phyloP scores from a whole-genome alignment of 2,797 vertebrate genomes.

The Ceyx erithaca region DNA sequence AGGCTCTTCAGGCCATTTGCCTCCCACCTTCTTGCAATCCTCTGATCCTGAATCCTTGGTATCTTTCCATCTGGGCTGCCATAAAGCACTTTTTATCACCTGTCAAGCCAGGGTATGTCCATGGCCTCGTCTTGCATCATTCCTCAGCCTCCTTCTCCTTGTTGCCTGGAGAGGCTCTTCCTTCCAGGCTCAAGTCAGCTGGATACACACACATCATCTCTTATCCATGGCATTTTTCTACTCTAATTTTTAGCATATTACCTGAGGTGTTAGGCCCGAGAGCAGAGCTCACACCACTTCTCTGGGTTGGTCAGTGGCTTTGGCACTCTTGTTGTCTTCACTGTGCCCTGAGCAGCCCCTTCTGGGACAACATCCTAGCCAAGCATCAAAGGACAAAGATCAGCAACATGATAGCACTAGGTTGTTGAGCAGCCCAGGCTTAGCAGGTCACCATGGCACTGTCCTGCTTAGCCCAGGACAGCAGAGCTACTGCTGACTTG shows the following conservation, averaged over 20 bases:
- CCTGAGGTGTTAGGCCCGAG: not conserved
- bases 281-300: not conserved
- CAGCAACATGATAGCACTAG: not conserved
- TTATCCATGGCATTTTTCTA: not conserved
- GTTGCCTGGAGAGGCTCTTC: not conserved
- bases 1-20: not conserved
- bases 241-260: not conserved
- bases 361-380: not conserved
- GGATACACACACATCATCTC: not conserved
- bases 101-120: not conserved
- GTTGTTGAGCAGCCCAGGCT: not conserved
- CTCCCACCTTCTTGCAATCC: not conserved
- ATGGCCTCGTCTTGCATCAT: not conserved
- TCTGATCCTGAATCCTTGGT: not conserved
- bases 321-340: not conserved
- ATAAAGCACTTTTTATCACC: rapidly evolving
- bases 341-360: not conserved
- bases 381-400: not conserved
- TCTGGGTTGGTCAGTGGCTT: not conserved
- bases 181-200: not conserved
- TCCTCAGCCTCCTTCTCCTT: not conserved
- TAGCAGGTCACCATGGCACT: not conserved
- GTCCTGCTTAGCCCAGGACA: not conserved
- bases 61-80: not conserved
- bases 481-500: not conserved